Base-by-base conservation (phyloP, 2,113 vertebrate species). In the Oryzias melastigma region DNA sequence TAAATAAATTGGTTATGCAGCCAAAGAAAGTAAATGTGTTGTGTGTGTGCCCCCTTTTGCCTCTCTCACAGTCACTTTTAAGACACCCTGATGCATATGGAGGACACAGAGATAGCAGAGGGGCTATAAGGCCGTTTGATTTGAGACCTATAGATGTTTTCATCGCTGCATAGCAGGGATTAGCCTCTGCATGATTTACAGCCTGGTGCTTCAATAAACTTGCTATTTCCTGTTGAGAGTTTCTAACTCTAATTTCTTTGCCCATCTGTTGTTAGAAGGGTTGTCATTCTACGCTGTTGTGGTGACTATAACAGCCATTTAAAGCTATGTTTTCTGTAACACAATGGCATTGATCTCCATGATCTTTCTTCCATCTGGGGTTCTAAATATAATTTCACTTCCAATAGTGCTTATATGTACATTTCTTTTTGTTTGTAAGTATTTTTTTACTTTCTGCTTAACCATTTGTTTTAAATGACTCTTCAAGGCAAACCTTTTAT, bases 1-100 rank as follows among this genome's bases (percentile, higher is more conserved):
- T 89, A 88, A 87, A 91, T 85, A 84, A 89, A 89, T 84, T 83
- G 84, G 80, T 83, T 88, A 74, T 85, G 85, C 76, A 86, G 83
- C 84, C 80, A 82, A 68, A 85, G 82, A 84, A 88, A 88, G 83
- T 85, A 84, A 88, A 84, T 90, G 78, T 88, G 69, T 69, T 82
- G 67, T 82, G 83, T 71, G 52, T 59, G 40, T 22, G 22, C 22
- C 73, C 71, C 68, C n/a, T 60, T 71, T 53, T 22, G 55, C 40
- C 63, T 55, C 65, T 17, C 44, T 60, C 53, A 43, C 57, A 41
- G 59, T 20, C 49, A 35, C 62, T 62, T 69, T 42, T 56, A 62
- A 62, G 35, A 70, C 27, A 56, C 60, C 65, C 65, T 52, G 41
- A 29, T 45, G 65, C 58, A 59, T 53, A 51, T 66, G 52, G 14